Conservation (phyloP, 2,888 invertebrate genomes). For the Tetragonula carbonaria region DNA sequence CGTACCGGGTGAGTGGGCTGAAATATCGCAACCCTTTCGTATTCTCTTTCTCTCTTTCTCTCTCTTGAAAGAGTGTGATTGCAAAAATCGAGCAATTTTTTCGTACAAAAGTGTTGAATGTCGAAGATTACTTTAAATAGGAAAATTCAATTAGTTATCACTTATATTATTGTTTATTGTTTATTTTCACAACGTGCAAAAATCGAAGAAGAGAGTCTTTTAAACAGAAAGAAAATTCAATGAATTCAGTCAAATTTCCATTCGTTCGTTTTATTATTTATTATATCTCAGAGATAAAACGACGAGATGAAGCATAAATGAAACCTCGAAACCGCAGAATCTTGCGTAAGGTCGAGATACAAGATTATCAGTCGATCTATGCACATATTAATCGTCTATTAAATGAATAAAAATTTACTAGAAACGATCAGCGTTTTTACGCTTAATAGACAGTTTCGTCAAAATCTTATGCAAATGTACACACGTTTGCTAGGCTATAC, state of each 20-base stretch:
- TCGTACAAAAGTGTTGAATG: not conserved
- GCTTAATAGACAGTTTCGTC: not conserved
- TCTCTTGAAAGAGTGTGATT: not conserved
- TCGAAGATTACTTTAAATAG: not conserved
- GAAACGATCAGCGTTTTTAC: not conserved
- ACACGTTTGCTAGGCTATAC: not conserved
- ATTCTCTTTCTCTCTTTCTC: not conserved
- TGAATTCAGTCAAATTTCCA: not conserved
- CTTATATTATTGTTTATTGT: too few relatives aligned
- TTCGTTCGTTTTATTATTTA: not conserved
- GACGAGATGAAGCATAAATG: not conserved
- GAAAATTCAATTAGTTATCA: not conserved
- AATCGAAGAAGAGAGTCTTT: too few relatives aligned
- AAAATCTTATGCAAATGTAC: slow-evolving; percentile 1
- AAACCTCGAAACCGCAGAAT: not conserved
- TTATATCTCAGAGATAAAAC: not conserved
- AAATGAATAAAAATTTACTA: not conserved
- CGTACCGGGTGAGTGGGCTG: slow-evolving; percentile 64
- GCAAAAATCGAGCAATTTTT: not conserved
- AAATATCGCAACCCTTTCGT: slow-evolving; percentile 22
- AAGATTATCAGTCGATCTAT: not conserved
- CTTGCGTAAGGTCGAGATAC: not conserved
- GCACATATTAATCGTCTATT: not conserved
- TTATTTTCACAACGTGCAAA: too few relatives aligned
- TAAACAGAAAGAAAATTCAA: too few relatives aligned